Base-by-base conservation (phyloP, 2,797 vertebrate genomes). In the Lacerta agilis region DNA sequence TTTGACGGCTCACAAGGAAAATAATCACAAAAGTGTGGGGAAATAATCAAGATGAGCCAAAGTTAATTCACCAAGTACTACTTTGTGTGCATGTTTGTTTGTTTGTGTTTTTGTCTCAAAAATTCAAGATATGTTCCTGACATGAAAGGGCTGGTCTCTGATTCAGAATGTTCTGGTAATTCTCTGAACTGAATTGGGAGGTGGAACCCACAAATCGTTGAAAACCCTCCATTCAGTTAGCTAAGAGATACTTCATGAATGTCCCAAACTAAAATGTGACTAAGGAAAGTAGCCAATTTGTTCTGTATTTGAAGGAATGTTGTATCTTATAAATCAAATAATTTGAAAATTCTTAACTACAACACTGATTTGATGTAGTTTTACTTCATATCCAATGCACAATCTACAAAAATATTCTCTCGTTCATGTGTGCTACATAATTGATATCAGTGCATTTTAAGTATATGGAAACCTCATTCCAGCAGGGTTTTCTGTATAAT, bases 391-490 rank as follows among this genome's bases (percentile, higher is more conserved):
- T 93, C 79, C 92, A 88, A 90, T 86, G 86, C 79, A 93, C 77
- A 91, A 95, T 91, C 92, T 93, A 86, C 58, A 88, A 86, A 92
- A 95, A 92, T 79, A 86, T 89, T 93, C 87, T 91, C 90, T 94
- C 93, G 86, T 94, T 93, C 92, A 64, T 82, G 87, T 77, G 83
- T 92, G 87, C 87, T 92, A 87, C 92, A 95, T 92, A 94, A 94
- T 94, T 95, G 82, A 92, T 94, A 93, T 94, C 89, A 93, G 92
- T 92, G 90, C 90, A 92, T 85, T 93, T 87, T 93, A 94, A 94
- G 92, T 94, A 94, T 93, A 93, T 94, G 90, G 87, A 95, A 95
- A 88, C 92, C 91, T 92, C 89, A 90, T 93, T 94, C 91, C 91
- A 95, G 88, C 0, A 0, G 91, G 87, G 91, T 92, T 96, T 95